phyloP scores from a whole-genome alignment of 2,113 vertebrate genomes.

The Prietella phreatophila region DNA sequence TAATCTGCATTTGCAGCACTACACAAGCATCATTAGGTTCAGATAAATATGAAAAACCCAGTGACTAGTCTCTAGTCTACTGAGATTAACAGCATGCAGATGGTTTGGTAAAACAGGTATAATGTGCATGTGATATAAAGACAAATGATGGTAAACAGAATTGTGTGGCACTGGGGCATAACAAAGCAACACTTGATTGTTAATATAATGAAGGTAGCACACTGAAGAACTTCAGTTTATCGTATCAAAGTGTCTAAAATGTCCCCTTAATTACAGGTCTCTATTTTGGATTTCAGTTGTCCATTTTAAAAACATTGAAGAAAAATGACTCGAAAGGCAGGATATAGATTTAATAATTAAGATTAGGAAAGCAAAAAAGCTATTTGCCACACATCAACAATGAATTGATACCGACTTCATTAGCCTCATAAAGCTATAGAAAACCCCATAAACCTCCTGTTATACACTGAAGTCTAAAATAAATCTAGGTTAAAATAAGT shows the following conservation, averaged over 20 bases:
- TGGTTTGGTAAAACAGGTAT: neutral
- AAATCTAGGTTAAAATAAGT: constrained; percentile 21
- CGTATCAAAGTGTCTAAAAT: neutral
- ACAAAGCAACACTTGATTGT: constrained; percentile 19
- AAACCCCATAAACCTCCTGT: neutral
- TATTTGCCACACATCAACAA: constrained; percentile 64
- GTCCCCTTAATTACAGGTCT: neutral
- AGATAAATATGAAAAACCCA: neutral
- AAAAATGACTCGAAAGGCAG: constrained; percentile 64
- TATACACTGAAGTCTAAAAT: neutral
- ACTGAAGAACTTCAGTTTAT: neutral
- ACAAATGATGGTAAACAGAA: neutral
- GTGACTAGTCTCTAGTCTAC: neutral
- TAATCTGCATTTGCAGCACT: neutral
- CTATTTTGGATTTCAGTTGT: constrained; percentile 19
- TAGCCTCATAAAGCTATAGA: constrained; percentile 51
- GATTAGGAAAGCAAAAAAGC: constrained; percentile 55
- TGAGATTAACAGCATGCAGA: neutral
- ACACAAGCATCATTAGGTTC: neutral
- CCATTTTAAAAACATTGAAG: constrained; percentile 42
- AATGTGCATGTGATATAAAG: constrained; percentile 10
- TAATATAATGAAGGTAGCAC: constrained; percentile 18
- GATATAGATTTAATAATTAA: constrained; percentile 58
- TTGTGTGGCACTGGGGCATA: neutral
- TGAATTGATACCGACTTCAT: constrained; percentile 57